Percentiles rank a stretch among this genome's conserved stretches.
These are phyloP conservation scores for Adelosebastes latens DNA, from an alignment of 2,797 vertebrate genomes.

Conservation along the genomic window DNA sequence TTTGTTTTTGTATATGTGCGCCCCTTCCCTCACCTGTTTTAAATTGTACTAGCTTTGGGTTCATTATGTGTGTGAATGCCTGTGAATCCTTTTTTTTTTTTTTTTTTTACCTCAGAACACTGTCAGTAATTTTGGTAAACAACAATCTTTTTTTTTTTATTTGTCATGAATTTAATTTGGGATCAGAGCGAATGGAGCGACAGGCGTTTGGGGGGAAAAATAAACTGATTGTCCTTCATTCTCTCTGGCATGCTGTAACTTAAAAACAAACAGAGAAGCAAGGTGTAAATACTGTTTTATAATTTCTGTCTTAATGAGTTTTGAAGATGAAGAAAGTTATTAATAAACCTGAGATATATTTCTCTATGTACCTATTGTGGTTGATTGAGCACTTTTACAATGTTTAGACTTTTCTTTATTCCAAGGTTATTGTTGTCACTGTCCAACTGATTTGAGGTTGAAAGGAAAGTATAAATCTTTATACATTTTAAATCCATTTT, in stretches of 20 bases:
- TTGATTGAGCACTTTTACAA: neutral
- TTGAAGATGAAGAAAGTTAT: conserved; percentile 74
- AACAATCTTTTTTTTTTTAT: conserved; percentile 17
- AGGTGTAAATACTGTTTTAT: conserved; percentile 80
- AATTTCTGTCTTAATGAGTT: conserved; percentile 78
- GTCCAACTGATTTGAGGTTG: neutral
- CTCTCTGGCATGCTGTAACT: conserved; percentile 67
- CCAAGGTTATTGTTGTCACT: neutral
- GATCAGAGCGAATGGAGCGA: conserved; percentile 44
- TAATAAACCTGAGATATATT: conserved; percentile 81
- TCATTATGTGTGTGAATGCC: neutral
- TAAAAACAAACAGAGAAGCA: conserved; percentile 47
- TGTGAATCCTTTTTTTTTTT: conserved; percentile 20
- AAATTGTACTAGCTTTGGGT: conserved; percentile 43
- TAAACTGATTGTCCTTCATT: conserved; percentile 51
- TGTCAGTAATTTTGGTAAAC: conserved; percentile 54
- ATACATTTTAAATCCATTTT: neutral
- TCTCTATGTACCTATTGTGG: conserved; percentile 58
- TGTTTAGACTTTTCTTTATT: neutral
- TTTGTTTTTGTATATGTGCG: neutral
- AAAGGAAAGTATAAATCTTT: neutral
- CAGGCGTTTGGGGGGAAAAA: neutral
- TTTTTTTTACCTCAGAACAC: conserved; percentile 66
- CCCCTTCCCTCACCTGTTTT: neutral
- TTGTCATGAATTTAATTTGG: conserved; percentile 47